Evolutionary conservation across 2,888 invertebrate genomes (phyloP).

Genomic region (Nematopogon swammerdamellus): DNA sequence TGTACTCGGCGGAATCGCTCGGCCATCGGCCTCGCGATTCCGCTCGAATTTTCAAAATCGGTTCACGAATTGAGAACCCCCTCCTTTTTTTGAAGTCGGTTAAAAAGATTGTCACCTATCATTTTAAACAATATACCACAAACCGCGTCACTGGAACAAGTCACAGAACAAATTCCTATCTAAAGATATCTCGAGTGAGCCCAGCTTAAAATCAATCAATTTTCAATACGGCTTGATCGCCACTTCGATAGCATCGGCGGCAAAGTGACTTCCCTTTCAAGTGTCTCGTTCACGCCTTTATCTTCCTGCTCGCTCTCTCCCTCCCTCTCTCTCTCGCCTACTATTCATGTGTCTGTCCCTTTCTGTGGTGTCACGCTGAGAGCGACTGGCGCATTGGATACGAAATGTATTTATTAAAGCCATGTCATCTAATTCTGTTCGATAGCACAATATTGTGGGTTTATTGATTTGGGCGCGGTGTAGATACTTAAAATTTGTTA

Average conservation of each 20-base stretch:
- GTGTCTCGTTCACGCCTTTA: not conserved
- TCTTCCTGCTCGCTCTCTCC: not conserved
- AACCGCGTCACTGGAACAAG: too few relatives aligned
- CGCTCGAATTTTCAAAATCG: too few relatives aligned
- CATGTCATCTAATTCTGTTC: not conserved
- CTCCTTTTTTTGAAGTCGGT: too few relatives aligned
- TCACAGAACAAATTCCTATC: too few relatives aligned
- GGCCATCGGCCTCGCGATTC: too few relatives aligned
- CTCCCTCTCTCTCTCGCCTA: not conserved
- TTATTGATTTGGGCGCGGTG: too few relatives aligned
- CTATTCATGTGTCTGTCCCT: not conserved
- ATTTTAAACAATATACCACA: too few relatives aligned
- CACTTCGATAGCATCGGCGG: not conserved
- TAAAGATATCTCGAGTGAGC: not conserved
- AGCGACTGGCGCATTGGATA: not conserved
- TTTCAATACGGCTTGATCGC: constrained; percentile 2
- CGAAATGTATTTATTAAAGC: not conserved
- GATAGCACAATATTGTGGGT: not conserved
- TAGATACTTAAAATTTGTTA: too few relatives aligned
- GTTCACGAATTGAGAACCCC: too few relatives aligned
- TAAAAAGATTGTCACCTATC: too few relatives aligned
- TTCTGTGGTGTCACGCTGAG: not conserved
- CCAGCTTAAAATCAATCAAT: constrained; percentile 3
- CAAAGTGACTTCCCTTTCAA: not conserved
- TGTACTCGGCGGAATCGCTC: too few relatives aligned